phyloP scores from a whole-genome alignment of 2,888 invertebrate species.

The Pachycephus smyrnensis region DNA sequence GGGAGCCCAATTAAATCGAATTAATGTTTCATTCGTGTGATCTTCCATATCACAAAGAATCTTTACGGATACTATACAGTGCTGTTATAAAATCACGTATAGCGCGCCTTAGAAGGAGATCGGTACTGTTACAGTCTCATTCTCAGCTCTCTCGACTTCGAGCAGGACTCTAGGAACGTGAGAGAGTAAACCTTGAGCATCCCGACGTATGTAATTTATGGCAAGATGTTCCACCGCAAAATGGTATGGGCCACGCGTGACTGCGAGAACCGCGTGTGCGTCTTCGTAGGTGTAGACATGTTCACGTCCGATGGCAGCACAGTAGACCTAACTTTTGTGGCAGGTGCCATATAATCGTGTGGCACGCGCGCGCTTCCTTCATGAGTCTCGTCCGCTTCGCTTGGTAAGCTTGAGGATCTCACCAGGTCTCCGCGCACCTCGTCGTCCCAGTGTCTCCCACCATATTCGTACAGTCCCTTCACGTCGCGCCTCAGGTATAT shows the following conservation, averaged over 20 bases:
- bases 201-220: not conserved
- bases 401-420: not conserved
- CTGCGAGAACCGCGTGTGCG: not conserved
- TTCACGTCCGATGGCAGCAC: not conserved
- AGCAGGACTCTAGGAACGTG: not conserved
- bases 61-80: not conserved
- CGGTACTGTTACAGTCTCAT: not conserved
- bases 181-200: not conserved
- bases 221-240: not conserved
- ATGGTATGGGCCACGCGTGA: not conserved
- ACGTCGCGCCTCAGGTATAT: not conserved
- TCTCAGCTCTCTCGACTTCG: not conserved
- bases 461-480: not conserved
- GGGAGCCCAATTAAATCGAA: not conserved
- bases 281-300: not conserved
- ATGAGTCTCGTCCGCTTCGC: conserved; percentile 3
- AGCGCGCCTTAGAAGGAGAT: not conserved
- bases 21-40: not conserved
- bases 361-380: conserved; percentile 46
- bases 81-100: not conserved
- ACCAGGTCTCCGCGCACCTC: conserved; percentile 2
- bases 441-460: not conserved
- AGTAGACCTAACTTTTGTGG: conserved; percentile 42
- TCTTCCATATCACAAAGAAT: not conserved
- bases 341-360: conserved; percentile 51